Percentiles rank a stretch among this genome's conserved stretches.
These are phyloP conservation scores for Pseudocheirus occidentalis DNA, from an alignment of 2,797 vertebrate genomes.

Conservation along the genomic window DNA sequence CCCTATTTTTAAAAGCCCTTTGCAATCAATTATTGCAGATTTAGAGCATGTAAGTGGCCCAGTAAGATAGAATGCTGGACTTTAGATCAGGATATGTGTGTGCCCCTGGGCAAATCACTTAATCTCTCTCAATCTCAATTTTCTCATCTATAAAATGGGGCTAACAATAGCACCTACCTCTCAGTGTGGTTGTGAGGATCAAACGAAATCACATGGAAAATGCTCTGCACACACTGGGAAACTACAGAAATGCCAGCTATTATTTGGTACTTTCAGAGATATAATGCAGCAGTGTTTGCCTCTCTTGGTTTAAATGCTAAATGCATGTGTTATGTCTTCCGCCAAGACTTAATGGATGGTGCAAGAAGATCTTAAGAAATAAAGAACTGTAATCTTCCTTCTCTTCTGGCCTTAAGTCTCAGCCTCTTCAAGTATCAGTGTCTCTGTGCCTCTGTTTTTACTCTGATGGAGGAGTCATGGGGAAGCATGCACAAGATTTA, in stretches of 20 bases:
- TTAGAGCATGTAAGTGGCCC: background rate
- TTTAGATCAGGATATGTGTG: background rate
- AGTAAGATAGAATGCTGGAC: background rate
- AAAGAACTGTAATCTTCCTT: background rate
- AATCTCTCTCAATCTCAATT: background rate
- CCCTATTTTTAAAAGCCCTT: background rate
- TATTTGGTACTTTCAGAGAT: conserved; percentile 3
- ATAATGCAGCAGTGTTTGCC: background rate
- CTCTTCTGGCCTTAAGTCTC: background rate
- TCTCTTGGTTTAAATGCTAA: conserved; percentile 26
- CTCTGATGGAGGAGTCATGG: background rate
- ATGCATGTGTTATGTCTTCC: background rate
- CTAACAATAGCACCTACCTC: background rate
- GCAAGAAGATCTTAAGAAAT: background rate
- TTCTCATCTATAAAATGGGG: background rate
- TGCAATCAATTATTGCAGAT: background rate
- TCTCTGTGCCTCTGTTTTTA: background rate
- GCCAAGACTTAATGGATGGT: background rate
- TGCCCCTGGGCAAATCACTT: background rate
- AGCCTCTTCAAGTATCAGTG: background rate
- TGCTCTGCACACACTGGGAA: background rate
- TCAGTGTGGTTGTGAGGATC: background rate
- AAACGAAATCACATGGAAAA: background rate
- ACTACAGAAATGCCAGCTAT: background rate
- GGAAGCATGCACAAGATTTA: background rate